A percentile compares a stretch with the other conserved stretches of the same genome.
Conservation (phyloP, 2,113 vertebrate species). For the Cinclus cinclus region DNA sequence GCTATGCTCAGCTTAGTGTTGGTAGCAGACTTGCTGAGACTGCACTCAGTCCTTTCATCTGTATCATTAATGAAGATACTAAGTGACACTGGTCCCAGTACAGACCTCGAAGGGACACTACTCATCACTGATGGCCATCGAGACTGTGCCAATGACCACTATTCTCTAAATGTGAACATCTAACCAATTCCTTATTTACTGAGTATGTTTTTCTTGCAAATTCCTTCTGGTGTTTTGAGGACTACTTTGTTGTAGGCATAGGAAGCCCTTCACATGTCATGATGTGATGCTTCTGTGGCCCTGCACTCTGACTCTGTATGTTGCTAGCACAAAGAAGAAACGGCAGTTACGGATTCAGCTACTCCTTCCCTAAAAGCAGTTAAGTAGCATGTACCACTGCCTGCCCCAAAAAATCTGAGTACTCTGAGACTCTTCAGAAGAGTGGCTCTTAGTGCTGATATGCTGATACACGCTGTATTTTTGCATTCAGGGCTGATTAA, state of each 20-base stretch:
- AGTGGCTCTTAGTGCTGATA: not conserved
- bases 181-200: not conserved
- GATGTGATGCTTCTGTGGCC: not conserved
- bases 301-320: not conserved
- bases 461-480: not conserved
- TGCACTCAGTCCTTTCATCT: fast-evolving
- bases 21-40: not conserved
- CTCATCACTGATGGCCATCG: not conserved
- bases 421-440: not conserved
- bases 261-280: not conserved
- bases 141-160: not conserved
- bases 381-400: not conserved
- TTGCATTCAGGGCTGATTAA: not conserved
- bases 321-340: not conserved
- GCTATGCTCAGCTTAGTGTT: not conserved
- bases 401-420: not conserved
- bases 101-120: not conserved
- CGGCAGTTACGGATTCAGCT: not conserved
- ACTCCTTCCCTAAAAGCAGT: not conserved
- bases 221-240: not conserved
- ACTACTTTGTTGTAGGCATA: not conserved
- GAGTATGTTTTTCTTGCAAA: not conserved
- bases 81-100: not conserved
- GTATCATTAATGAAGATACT: not conserved
- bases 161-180: not conserved